Base-by-base conservation (phyloP, 2,797 vertebrate genomes). In the Pterois miles region DNA sequence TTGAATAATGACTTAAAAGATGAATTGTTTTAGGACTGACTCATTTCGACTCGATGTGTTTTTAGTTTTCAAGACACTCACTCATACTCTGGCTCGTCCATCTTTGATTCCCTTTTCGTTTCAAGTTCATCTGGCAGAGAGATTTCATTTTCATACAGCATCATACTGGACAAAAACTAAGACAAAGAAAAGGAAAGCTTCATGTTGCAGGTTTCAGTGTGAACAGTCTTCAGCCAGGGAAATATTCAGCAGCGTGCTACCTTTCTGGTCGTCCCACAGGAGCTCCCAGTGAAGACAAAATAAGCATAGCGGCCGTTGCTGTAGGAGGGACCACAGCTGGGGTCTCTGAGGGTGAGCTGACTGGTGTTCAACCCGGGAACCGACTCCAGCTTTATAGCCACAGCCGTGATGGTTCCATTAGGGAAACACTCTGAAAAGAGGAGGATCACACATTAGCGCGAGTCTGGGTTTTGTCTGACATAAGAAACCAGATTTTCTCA, bases 401-500 rank as follows among this genome's bases (percentile, higher is more conserved):
- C 78, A 27, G 96, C 80, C 0, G 93, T 85, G 53, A 96, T 93
- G 1, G 94, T 96, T 2, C 96, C 96, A 52, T 95, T 95, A 12
- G 96, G 89, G 16, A 94, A 90, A 81, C 96, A 98, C 33, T 92
- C 96, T 97, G 82, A 11, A 78, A 74, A 54, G n/a, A 29, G 1
- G 2, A 59, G 1, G 11, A 25, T 7, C 14, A 16, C 5, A 20
- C 1, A 2, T 71, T 3, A 67, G 4, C 2, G 4, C 8, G 1
- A 0, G 0, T 1, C n/a, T 10, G 2, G 1, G 3, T 25, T 80
- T 4, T 14, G 2, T 31, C 8, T 1, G 22, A 4, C 1, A 20
- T 6, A 4, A 18, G 6, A 22, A 9, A 8, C 0, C 4, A 9
- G 8, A 14, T 34, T 68, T 10, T 22, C 5, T 13, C 0, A 0